Base-by-base conservation (phyloP, 2,113 vertebrate genomes). In the Phyllostomus discolor region DNA sequence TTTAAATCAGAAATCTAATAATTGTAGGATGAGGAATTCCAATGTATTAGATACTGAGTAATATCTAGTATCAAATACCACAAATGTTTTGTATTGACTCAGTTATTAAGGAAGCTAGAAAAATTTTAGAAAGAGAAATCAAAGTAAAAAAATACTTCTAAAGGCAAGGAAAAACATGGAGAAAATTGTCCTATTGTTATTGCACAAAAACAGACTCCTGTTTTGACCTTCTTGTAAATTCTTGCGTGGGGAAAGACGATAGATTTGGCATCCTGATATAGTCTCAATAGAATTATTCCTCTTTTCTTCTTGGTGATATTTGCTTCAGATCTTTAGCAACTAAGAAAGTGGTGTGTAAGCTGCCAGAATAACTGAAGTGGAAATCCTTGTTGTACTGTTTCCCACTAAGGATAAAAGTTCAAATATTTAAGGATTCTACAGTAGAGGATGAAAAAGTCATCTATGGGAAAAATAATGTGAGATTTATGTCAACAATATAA, bases 371-470 rank as follows among this genome's bases (percentile, higher is more conserved):
- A 95, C 81, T 91, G 59, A 94, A 97, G 54, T 72, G 4, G 67
- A 50, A 17, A 78, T 43, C 33, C 46, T 81, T 70, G 4, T 6
- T 72, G 20, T 81, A 52, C 46, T 70, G 15, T 83, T 95, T 72
- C 43, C 59, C 26, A 76, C 24, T 59, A 87, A 87, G 89, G n/a
- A 89, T 78, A 16, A 82, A 91, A 67, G 48, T 89, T 85, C n/a
- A 89, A 43, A 85, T 93, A 96, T n/a, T 80, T 48, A 88, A 31
- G 17, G 19, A 85, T 81, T 88, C 35, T 93, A 90, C 94, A 94
- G 91, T 3, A 81, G 24, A 76, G 3, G 28, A 26, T 81, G 38
- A 73, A 93, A 70, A 4, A 75, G 62, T 52, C n/a, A 46, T 6
- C 2, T 46, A n/a, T 52, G 43, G 31, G 15, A 52, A 86, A 76